Evolutionary conservation across 1,140 invertebrate species (phyloP).

Genomic region (Diorhabda carinulata): DNA sequence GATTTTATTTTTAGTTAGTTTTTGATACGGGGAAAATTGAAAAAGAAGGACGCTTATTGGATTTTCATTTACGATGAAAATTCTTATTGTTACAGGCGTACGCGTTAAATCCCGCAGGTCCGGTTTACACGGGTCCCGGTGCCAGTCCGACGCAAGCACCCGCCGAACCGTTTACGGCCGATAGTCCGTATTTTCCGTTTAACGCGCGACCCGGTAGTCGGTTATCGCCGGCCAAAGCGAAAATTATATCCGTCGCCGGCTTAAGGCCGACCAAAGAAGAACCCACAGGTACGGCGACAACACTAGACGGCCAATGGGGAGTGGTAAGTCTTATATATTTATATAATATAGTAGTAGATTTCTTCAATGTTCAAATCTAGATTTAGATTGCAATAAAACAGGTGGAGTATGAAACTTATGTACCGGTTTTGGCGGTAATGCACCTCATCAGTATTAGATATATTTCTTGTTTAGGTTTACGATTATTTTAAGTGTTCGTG

Average conservation of each 20-base stretch:
- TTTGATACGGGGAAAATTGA: too few relatives aligned
- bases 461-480: too few relatives aligned
- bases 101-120: conserved; percentile 46
- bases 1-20: too few relatives aligned
- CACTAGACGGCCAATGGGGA: conserved; percentile 43
- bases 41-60: too few relatives aligned
- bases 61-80: too few relatives aligned
- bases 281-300: conserved; percentile 32
- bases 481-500: too few relatives aligned
- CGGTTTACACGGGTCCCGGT: conserved; percentile 44
- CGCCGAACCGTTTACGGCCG: conserved; percentile 45
- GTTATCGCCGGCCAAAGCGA: conserved; percentile 42
- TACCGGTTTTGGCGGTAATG: too few relatives aligned
- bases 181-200: conserved; percentile 47
- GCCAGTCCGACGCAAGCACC: conserved; percentile 43
- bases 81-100: conserved; percentile 40
- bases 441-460: too few relatives aligned
- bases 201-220: conserved; percentile 40
- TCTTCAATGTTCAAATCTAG: too few relatives aligned
- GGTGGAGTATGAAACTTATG: neutral
- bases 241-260: conserved; percentile 24
- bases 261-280: conserved; percentile 37
- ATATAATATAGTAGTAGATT: too few relatives aligned
- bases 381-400: neutral
- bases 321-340: conserved; percentile 39